Evolutionary conservation across 1,140 invertebrate species (phyloP).

Genomic region (Nylanderia fulva): DNA sequence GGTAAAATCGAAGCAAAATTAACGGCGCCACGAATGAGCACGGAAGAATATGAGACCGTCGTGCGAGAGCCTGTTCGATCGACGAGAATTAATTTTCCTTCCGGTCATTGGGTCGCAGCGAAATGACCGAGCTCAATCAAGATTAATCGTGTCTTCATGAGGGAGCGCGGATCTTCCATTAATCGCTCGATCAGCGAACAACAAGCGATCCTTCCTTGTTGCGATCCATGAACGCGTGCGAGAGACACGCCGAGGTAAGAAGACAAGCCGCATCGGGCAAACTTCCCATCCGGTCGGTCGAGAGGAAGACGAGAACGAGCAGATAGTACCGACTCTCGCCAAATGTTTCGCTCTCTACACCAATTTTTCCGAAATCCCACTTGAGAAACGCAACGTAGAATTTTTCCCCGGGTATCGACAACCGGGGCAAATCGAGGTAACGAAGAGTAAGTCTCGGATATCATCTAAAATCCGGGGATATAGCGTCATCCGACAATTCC

Average conservation of each 20-base stretch:
- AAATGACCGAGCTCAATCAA: conserved; percentile 45
- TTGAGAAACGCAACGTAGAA: conserved; percentile 8
- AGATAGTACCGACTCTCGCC: conserved; percentile 23
- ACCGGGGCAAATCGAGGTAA: not conserved
- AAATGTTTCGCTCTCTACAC: not conserved
- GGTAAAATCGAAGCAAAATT: conserved; percentile 69
- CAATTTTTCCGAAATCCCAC: not conserved
- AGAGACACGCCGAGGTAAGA: not conserved
- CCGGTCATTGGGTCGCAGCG: conserved; percentile 40
- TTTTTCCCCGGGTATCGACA: not conserved
- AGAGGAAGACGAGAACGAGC: not conserved
- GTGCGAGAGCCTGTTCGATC: conserved; percentile 30
- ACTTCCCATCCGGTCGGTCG: not conserved
- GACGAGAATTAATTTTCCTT: conserved; percentile 58
- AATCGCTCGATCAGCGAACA: conserved; percentile 49
- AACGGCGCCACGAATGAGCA: conserved; percentile 63
- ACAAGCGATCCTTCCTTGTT: conserved; percentile 48
- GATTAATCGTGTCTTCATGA: conserved; percentile 51
- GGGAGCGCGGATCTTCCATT: conserved; percentile 39
- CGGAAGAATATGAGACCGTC: conserved; percentile 37
- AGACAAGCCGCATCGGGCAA: conserved; percentile 18
- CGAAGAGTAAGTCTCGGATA: conserved; percentile 1
- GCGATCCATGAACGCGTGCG: conserved; percentile 55
- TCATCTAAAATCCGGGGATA: not conserved
- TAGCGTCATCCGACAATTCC: not conserved